Evolutionary conservation across 1,140 invertebrate genomes (phyloP), one percentile per base, ranked within the genome.

Genomic region (Nymphalis io): DNA sequence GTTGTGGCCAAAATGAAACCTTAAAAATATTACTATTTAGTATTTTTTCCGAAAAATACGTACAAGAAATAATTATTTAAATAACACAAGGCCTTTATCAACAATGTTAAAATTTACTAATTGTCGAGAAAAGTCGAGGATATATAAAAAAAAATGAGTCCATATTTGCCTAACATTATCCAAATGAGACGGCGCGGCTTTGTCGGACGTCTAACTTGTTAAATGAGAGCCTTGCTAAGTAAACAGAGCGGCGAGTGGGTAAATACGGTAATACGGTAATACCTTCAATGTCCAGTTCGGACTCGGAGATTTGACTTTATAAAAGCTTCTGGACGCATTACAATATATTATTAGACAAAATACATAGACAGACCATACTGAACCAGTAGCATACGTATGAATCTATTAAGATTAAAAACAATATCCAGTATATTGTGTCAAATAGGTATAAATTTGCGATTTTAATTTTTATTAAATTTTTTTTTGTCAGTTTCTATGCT

Each of bases 151-250:
- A 3, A 60, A 33, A 33, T 33, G 10, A 16, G 1, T 20, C 39
- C 21, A 72, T 89, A 80, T 89, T 87, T 89, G 76, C 79, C 60
- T 72, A 84, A 74, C 74, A 84, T 89, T 87, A 89, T 80, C 76
- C 84, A 86, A 87, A 88, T 87, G 81, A 84, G 83, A 69, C 74
- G 73, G 65, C 74, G 73, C 65, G 76, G 81, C 79, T 80, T 80
- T 76, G 76, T 70, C 74, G 80, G 77, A 83, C 76, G 73, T 84
- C 79, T 81, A 85, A 83, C 82, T 86, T 82, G 69, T 75, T 85
- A 86, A 88, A 86, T 81, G 84, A 85, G 83, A 82, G 78, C 74
- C 73, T 82, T 78, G 74, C 81, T 81, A 64, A 82, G 81, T 78
- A 85, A 84, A 89, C 76, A 88, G 74, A 76, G 66, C 75, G 73